phyloP scores from a whole-genome alignment of 1,140 invertebrate genomes.

The Heliconius congener region DNA sequence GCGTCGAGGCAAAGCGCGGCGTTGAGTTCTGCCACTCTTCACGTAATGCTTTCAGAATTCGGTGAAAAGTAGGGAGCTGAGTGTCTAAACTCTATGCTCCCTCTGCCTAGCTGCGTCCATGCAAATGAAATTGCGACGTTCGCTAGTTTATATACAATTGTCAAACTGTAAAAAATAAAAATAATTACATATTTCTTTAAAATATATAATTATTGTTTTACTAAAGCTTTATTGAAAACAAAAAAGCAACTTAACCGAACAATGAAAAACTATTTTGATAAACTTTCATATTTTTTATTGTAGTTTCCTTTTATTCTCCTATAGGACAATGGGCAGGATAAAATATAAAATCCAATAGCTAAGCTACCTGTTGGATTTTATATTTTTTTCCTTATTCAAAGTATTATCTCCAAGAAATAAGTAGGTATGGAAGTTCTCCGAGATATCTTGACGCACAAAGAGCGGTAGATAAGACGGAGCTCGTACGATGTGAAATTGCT shows the following conservation, averaged over 20 bases:
- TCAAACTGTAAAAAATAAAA: too few relatives aligned
- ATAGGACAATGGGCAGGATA: background rate
- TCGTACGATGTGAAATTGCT: constrained; percentile 54
- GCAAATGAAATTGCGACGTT: too few relatives aligned
- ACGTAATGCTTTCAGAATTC: too few relatives aligned
- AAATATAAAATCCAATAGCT: constrained; percentile 19
- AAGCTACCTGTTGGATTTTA: background rate
- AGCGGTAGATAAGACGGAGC: constrained; percentile 53
- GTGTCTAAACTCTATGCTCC: too few relatives aligned
- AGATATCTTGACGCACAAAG: constrained; percentile 62
- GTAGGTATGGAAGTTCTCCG: constrained; percentile 35
- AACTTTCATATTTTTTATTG: background rate
- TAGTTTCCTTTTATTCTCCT: background rate
- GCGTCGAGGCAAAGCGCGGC: too few relatives aligned
- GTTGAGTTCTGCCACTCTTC: too few relatives aligned
- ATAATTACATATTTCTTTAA: too few relatives aligned
- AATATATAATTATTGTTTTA: background rate
- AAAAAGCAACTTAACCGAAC: background rate
- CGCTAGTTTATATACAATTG: too few relatives aligned
- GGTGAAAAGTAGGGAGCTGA: too few relatives aligned
- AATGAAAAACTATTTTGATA: constrained; percentile 5
- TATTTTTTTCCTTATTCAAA: constrained; percentile 11
- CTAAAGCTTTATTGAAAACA: background rate
- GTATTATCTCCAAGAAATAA: constrained; percentile 35
- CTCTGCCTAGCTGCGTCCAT: too few relatives aligned